Evolutionary conservation across 2,888 invertebrate species (phyloP).

Genomic region (Tholera decimalis): DNA sequence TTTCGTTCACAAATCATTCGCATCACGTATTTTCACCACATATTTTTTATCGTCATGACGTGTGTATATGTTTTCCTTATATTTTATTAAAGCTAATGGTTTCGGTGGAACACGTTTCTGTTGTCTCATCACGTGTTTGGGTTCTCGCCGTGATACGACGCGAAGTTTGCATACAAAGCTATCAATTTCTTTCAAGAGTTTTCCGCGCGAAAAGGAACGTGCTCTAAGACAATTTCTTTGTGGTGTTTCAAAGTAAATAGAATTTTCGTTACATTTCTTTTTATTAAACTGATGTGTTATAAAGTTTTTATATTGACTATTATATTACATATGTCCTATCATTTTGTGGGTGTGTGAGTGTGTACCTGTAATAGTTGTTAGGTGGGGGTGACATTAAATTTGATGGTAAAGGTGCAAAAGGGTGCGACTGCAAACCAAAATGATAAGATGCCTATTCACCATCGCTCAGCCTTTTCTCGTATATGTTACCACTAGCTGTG

Average conservation of each 20-base stretch:
- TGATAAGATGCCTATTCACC: too few relatives aligned
- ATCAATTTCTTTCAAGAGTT: conserved; percentile 27
- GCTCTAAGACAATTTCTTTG: conserved; percentile 18
- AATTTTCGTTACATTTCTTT: not conserved
- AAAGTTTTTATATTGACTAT: not conserved
- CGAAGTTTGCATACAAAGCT: conserved; percentile 31
- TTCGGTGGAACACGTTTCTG: conserved; percentile 33
- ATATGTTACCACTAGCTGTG: too few relatives aligned
- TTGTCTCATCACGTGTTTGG: conserved; percentile 30
- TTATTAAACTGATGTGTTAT: not conserved
- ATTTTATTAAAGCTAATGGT: conserved; percentile 35
- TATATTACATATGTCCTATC: not conserved
- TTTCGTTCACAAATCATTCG: conserved; percentile 19
- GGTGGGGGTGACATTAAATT: too few relatives aligned
- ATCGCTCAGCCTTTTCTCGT: too few relatives aligned
- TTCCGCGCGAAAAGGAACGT: not conserved
- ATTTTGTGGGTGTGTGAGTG: not conserved
- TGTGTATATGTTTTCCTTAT: conserved; percentile 40
- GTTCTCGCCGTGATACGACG: conserved; percentile 7
- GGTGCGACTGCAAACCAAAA: too few relatives aligned
- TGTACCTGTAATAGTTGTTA: too few relatives aligned
- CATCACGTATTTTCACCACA: conserved; percentile 15
- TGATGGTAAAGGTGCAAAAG: too few relatives aligned
- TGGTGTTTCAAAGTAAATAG: not conserved
- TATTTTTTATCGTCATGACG: conserved; percentile 41